phyloP scores from a whole-genome alignment of 2,888 invertebrate species.

The Polydrusus pterygomalis region DNA sequence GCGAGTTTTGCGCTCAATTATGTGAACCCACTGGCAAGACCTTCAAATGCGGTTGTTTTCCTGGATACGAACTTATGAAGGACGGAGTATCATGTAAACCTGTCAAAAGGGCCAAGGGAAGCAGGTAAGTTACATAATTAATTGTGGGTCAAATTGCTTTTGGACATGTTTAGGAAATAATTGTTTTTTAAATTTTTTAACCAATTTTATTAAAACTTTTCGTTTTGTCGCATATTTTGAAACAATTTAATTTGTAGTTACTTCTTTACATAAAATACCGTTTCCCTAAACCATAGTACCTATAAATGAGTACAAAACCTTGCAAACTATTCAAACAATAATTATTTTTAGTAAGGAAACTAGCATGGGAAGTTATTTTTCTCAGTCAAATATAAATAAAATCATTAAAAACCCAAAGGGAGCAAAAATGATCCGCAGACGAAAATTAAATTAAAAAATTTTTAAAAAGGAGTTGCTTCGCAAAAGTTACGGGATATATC shows the following conservation, averaged over 20 bases:
- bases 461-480: too few relatives aligned
- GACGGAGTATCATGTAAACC: constrained; percentile 82
- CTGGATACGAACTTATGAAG: constrained; percentile 80
- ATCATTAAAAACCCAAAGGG: too few relatives aligned
- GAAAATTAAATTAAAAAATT: too few relatives aligned
- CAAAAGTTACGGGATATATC: too few relatives aligned
- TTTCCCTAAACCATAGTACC: too few relatives aligned
- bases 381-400: too few relatives aligned
- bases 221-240: neutral
- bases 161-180: constrained; percentile 19
- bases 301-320: too few relatives aligned
- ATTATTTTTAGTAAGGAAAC: too few relatives aligned
- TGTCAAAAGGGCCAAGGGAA: constrained; percentile 65
- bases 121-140: constrained; percentile 47
- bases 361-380: too few relatives aligned
- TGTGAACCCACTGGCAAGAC: constrained; percentile 85
- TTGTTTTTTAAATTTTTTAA: constrained; percentile 10
- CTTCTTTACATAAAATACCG: too few relatives aligned
- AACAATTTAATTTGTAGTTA: neutral
- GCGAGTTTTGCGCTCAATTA: constrained; percentile 83
- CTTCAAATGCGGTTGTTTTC: constrained; percentile 81
- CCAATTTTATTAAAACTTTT: constrained; percentile 1
- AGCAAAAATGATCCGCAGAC: too few relatives aligned
- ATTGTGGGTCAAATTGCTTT: constrained; percentile 27
- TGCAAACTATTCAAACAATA: too few relatives aligned